A percentile compares a stretch with the other conserved stretches of the same genome.
Evolutionary conservation across 2,797 vertebrate species (phyloP).

Genomic region (Artibeus jamaicensis): DNA sequence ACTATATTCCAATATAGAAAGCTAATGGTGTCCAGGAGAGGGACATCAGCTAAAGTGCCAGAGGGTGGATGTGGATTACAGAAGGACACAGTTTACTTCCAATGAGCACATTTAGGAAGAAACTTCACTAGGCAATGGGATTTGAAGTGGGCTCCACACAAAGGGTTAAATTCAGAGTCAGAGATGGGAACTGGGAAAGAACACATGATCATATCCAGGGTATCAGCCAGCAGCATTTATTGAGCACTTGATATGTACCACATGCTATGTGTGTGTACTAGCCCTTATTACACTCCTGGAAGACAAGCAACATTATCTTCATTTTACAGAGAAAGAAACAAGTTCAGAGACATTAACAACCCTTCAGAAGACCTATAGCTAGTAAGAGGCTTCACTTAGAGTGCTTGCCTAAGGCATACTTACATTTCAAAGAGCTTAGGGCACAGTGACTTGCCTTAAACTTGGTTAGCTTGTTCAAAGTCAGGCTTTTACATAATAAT

Average conservation of each 20-base stretch:
- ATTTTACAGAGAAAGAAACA: not conserved
- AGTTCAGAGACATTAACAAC: not conserved
- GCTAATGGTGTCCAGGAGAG: not conserved
- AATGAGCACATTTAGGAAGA: not conserved
- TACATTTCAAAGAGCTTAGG: not conserved
- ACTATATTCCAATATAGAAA: not conserved
- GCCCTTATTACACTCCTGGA: not conserved
- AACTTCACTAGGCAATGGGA: not conserved
- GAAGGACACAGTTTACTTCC: not conserved
- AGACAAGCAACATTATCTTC: not conserved
- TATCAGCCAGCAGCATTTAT: not conserved
- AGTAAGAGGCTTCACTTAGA: not conserved
- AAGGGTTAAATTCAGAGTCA: not conserved
- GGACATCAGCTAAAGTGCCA: not conserved
- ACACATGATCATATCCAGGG: not conserved
- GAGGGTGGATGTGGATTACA: not conserved
- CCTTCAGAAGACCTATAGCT: not conserved
- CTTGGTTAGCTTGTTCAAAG: constrained; percentile 15
- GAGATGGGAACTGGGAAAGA: not conserved
- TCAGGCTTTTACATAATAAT: constrained; percentile 57
- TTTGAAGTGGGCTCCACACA: not conserved
- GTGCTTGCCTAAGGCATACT: not conserved
- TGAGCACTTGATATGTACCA: not conserved
- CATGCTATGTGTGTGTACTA: not conserved
- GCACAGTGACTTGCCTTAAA: not conserved